Base-by-base conservation (phyloP, 2,113 vertebrate species). In the Tyto alba region DNA sequence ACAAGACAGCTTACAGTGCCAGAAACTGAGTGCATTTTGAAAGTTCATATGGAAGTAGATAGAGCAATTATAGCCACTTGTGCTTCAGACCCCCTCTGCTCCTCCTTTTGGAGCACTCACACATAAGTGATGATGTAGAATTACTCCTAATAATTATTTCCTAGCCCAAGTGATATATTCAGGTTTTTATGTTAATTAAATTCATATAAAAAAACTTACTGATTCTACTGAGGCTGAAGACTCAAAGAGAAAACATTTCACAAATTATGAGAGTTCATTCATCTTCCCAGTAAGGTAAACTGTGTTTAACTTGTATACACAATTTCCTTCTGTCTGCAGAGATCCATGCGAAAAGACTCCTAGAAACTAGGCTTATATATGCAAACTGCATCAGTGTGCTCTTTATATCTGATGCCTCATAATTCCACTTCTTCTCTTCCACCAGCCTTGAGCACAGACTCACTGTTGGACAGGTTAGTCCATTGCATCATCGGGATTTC, bases 131-230 rank as follows among this genome's bases (percentile, higher is more conserved):
- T 84, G 50, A 84, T 67, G 38, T 34, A 62, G n/a, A 90, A 89
- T 80, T 88, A 55, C 17, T 95, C 10, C 34, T 62, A 92, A 86
- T 89, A 90, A 87, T 87, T 88, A 84, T 90, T 95, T 95, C 55
- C 48, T 90, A 89, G 71, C 20, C 19, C 21, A 80, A 86, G 45
- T 74, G 53, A 83, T 95, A 76, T 57, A 88, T 62, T 93, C 78
- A 80, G 55, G 63, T 95, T 84, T 88, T 56, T 18, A 29, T 41
- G 32, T 81, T 77, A 74, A 96, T 90, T 93, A 87, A 83, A 95
- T 48, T 81, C 72, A 55, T 47, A 59, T 53, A 86, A 84, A 5
- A 95, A 90, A 73, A 29, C 34, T 71, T 84, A 89, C 29, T 79
- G 47, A 81, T 89, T 53, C 41, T 38, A 77, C 55, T 40, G 30